Evolutionary conservation across 2,113 vertebrate species (phyloP).

Genomic region (Pipa parva): DNA sequence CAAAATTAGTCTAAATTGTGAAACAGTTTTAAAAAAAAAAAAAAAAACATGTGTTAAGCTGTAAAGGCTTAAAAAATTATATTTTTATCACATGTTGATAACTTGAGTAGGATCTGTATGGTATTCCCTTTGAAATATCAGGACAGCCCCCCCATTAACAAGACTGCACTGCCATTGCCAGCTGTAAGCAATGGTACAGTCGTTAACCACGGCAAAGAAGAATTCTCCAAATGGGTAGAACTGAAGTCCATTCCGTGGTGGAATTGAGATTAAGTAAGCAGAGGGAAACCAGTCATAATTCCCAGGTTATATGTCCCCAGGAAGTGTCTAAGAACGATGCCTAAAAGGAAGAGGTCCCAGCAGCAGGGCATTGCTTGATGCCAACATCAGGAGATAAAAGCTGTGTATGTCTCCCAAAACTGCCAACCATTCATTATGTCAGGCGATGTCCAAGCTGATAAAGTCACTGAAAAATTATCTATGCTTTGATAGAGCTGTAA

Average conservation of each 20-base stretch:
- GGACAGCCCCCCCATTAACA: constrained; percentile 12
- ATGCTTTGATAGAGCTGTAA: not conserved
- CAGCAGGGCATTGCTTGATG: constrained; percentile 12
- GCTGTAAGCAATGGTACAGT: not conserved
- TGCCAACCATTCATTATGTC: not conserved
- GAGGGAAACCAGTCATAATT: constrained; percentile 19
- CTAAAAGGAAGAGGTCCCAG: constrained; percentile 15
- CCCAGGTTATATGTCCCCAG: constrained; percentile 14
- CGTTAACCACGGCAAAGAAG: not conserved
- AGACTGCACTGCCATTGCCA: no score
- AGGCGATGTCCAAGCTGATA: not conserved
- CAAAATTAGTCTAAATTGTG: constrained; percentile 33
- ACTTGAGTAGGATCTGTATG: constrained; percentile 12
- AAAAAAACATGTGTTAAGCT: not conserved
- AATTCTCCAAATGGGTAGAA: constrained; percentile 13
- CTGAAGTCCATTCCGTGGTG: constrained; percentile 19
- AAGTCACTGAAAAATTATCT: not conserved
- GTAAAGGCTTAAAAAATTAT: not conserved
- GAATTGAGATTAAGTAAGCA: not conserved
- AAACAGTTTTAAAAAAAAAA: constrained; percentile 13
- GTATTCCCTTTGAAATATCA: constrained; percentile 26
- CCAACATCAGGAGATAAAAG: not conserved
- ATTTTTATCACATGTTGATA: constrained; percentile 32
- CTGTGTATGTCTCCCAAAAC: not conserved
- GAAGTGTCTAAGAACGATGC: constrained; percentile 22